A percentile compares a stretch with the other conserved stretches of the same genome.
phyloP scores from a whole-genome alignment of 2,888 invertebrate species.

The Neoaliturus tenellus region DNA sequence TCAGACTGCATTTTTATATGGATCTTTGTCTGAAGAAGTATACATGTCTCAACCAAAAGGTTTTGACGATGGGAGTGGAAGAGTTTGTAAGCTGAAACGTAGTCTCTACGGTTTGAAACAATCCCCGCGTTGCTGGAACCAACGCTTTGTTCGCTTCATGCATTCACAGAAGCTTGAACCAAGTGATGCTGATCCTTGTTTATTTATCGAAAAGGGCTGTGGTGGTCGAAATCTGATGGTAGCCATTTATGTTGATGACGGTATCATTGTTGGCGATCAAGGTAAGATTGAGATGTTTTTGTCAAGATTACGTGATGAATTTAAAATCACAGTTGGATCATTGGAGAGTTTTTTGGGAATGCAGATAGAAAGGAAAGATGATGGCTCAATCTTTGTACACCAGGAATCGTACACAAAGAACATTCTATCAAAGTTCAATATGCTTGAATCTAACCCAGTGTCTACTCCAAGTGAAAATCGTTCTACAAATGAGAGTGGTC shows the following conservation, averaged over 20 bases:
- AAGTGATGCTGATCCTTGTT: background rate
- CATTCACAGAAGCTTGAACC: background rate
- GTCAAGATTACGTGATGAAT: too few relatives aligned
- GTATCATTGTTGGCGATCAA: too few relatives aligned
- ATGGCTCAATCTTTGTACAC: too few relatives aligned
- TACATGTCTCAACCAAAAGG: slow-evolving; percentile 65
- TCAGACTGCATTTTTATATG: slow-evolving; percentile 67
- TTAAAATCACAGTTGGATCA: background rate
- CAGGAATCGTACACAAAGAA: background rate
- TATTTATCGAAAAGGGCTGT: background rate
- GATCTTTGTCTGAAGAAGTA: slow-evolving; percentile 66
- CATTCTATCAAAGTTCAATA: background rate
- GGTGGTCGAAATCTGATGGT: background rate
- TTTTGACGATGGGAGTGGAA: slow-evolving; percentile 37
- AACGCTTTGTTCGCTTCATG: slow-evolving; percentile 28
- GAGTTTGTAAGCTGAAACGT: slow-evolving; percentile 62
- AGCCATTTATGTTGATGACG: too few relatives aligned
- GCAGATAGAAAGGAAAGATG: too few relatives aligned
- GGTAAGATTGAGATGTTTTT: too few relatives aligned
- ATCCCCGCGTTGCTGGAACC: slow-evolving; percentile 36
- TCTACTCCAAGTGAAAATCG: too few relatives aligned
- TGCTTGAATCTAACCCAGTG: too few relatives aligned
- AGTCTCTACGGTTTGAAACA: slow-evolving; percentile 64
- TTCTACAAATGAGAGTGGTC: too few relatives aligned
- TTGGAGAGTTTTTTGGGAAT: background rate